phyloP scores from a whole-genome alignment of 1,140 invertebrate species.

The Drosophila asahinai region DNA sequence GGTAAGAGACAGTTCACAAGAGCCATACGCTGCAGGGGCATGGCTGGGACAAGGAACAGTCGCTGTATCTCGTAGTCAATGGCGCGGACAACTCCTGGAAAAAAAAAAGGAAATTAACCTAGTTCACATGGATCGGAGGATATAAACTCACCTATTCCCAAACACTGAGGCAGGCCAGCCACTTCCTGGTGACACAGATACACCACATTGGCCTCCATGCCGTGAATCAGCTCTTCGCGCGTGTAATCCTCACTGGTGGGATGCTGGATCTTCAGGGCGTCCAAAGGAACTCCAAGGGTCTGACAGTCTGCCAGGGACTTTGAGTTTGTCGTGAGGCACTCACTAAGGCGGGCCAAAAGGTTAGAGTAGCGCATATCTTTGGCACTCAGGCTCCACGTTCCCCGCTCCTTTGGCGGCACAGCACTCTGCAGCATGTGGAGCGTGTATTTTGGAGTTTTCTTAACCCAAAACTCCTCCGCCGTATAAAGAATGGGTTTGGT shows the following conservation, averaged over 20 bases:
- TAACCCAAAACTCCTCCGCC: constrained; percentile 22
- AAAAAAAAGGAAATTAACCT: neutral
- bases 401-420: constrained; percentile 36
- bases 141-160: constrained; percentile 71
- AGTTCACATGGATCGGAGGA: neutral
- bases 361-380: constrained; percentile 75
- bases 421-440: constrained; percentile 54
- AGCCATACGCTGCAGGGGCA: constrained; percentile 29
- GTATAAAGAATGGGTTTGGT: constrained; percentile 56
- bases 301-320: constrained; percentile 60
- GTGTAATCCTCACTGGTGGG: constrained; percentile 26
- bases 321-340: constrained; percentile 47
- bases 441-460: constrained; percentile 22
- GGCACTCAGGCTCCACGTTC: constrained; percentile 66
- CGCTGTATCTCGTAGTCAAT: constrained; percentile 55
- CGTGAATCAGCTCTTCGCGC: constrained; percentile 47
- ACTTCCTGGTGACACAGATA: constrained; percentile 44
- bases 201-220: constrained; percentile 79
- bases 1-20: constrained; percentile 65
- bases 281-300: constrained; percentile 46
- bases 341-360: constrained; percentile 64
- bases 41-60: constrained; percentile 69
- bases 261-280: constrained; percentile 48
- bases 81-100: constrained; percentile 73
- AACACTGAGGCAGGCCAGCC: constrained; percentile 48